These are phyloP conservation scores for Rhaphigaster nebulosa DNA, from an alignment of 2,888 invertebrate genomes.

Conservation along the genomic window DNA sequence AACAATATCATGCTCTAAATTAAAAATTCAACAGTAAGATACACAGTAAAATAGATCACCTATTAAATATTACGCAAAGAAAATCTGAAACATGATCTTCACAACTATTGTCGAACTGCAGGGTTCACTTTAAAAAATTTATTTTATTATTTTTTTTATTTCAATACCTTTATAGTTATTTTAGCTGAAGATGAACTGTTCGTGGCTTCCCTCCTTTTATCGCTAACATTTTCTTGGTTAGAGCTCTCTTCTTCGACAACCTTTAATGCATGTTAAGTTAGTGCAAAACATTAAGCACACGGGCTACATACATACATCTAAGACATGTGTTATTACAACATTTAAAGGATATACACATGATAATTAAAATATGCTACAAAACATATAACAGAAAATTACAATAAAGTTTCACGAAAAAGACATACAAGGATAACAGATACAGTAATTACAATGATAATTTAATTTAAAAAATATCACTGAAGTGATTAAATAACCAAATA, in stretches of 20 bases:
- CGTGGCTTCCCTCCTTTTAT: conserved; percentile 70
- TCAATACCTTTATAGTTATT: conserved; percentile 64
- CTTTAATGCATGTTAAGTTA: conserved; percentile 77
- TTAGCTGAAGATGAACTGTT: conserved; percentile 54
- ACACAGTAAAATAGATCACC: not conserved
- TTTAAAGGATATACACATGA: conserved; percentile 4
- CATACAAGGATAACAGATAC: not conserved
- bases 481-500: not conserved
- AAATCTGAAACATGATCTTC: not conserved
- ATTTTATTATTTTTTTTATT: not conserved
- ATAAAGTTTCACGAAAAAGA: not conserved
- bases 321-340: conserved; percentile 27
- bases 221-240: conserved; percentile 72
- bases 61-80: not conserved
- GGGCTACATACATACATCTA: conserved; percentile 40
- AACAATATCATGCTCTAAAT: conserved; percentile 43
- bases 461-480: not conserved
- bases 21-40: not conserved
- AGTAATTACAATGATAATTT: not conserved
- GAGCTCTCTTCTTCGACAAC: conserved; percentile 70
- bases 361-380: not conserved
- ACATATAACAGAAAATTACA: conserved; percentile 37
- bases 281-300: conserved; percentile 52
- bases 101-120: not conserved
- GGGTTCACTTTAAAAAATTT: not conserved